phyloP scores from a whole-genome alignment of 2,113 vertebrate species.

The Balaeniceps rex region DNA sequence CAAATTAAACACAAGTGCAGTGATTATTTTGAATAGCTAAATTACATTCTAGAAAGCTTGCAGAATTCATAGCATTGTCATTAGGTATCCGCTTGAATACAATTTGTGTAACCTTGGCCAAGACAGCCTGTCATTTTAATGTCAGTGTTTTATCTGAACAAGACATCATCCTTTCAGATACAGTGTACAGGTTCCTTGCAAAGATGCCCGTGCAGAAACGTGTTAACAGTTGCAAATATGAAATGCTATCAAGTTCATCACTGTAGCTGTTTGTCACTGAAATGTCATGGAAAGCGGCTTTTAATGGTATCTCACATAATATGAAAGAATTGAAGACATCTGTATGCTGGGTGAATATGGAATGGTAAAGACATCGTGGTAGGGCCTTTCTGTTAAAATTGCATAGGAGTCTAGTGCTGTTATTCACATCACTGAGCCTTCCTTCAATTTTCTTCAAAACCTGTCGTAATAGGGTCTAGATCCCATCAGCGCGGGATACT shows the following conservation, averaged over 20 bases:
- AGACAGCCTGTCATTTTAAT: constrained; percentile 92
- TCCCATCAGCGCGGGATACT: background rate
- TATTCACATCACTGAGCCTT: constrained; percentile 27
- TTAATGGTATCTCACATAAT: constrained; percentile 86
- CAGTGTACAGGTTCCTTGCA: constrained; percentile 79
- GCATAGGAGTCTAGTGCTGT: constrained; percentile 21
- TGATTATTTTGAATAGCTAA: constrained; percentile 92
- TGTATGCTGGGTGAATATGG: constrained; percentile 78
- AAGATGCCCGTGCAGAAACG: constrained; percentile 79
- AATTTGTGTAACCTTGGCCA: constrained; percentile 96
- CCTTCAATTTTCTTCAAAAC: constrained; percentile 52
- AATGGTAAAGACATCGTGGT: constrained; percentile 59
- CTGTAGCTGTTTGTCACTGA: constrained; percentile 91
- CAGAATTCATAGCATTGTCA: constrained; percentile 91
- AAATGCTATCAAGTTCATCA: constrained; percentile 89
- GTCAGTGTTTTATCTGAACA: constrained; percentile 89
- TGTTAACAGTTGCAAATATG: constrained; percentile 90
- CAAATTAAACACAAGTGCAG: constrained; percentile 86
- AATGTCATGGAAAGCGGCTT: constrained; percentile 88
- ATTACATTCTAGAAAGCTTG: constrained; percentile 90
- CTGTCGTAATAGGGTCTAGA: background rate
- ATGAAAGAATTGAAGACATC: constrained; percentile 85
- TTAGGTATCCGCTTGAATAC: constrained; percentile 87
- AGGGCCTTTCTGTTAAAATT: constrained; percentile 63
- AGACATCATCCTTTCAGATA: constrained; percentile 86